Evolutionary conservation across 2,113 vertebrate species (phyloP), one percentile per base, ranked within the genome.

Genomic region (Hemicordylus capensis): DNA sequence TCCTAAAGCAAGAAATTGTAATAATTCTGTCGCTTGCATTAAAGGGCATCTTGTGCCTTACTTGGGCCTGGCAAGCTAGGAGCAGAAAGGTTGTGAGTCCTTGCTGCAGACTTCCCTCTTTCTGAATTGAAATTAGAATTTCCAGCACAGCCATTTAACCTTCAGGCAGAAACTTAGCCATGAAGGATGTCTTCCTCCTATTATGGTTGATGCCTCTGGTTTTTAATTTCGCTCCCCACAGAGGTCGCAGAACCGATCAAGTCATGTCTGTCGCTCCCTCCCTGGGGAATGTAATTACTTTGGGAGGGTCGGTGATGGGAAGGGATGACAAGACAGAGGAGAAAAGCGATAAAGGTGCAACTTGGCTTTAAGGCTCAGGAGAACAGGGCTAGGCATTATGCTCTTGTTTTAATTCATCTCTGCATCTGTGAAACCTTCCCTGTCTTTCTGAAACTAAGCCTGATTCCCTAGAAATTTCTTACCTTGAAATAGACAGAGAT

Each of bases 361-460:
- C 0, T 11, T 76, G 22, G 48, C 59, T 77, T 80, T 74, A 69
- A 69, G 79, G 48, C 24, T 46, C 58, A 22, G n/a, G 17, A 75
- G 69, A 28, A 34, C 8, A 14, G 7, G n/a, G 14, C 51, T 12
- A 15, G 2, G 24, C 7, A 4, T 6, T 72, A 0, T 67, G 20
- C 46, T 72, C 2, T 1, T 77, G 39, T 46, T 4, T 61, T 19
- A 7, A 14, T 31, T 37, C 34, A 22, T 44, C 56, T 17, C 26
- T 58, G 24, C 0, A 0, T 37, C 39, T 44, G 17, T 5, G 4
- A 20, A 48, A 39, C 0, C 1, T 31, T 48, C 79, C 37, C 0
- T 0, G 2, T 76, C 7, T 59, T 48, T 31, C 64, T 48, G 2
- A 0, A 0, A 0, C 61, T 64, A 34, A 15, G 22, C 44, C 72